These are phyloP conservation scores for Brachyhypopomus gauderio DNA, from an alignment of 2,113 vertebrate species.

Conservation along the genomic window DNA sequence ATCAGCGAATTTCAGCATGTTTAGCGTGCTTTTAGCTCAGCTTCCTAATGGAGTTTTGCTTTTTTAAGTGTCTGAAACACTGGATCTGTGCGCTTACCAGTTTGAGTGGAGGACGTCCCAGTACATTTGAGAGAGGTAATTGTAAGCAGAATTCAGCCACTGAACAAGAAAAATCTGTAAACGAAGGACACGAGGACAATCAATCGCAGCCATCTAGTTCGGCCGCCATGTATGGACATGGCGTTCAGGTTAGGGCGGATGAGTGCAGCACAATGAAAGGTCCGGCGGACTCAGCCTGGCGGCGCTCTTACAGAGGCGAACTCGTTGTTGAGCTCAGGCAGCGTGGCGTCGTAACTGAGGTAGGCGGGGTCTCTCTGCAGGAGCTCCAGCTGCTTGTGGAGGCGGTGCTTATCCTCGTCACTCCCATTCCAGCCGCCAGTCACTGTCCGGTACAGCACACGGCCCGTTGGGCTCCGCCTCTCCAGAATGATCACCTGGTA, in stretches of 20 bases:
- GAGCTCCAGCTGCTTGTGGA: conserved; percentile 85
- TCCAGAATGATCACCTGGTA: conserved; percentile 89
- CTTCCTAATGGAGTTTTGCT: no score
- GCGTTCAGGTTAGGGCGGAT: no score
- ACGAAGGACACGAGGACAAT: background rate
- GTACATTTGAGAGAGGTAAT: conserved; percentile 83
- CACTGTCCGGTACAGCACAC: conserved; percentile 81
- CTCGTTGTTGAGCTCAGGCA: conserved; percentile 88
- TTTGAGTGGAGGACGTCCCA: conserved; percentile 89
- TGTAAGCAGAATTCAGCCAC: conserved; percentile 81
- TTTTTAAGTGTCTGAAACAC: no score
- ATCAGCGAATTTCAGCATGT: background rate
- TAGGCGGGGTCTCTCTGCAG: conserved; percentile 84
- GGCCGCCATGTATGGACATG: no score
- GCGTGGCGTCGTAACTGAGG: conserved; percentile 80
- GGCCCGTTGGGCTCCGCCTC: conserved; percentile 81
- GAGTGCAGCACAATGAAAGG: no score
- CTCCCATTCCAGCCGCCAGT: conserved; percentile 88
- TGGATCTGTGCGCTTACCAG: conserved; percentile 82
- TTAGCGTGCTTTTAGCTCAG: no score
- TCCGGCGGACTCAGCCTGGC: no score
- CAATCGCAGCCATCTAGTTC: no score
- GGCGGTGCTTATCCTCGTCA: conserved; percentile 81
- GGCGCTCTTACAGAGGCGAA: conserved; percentile 83
- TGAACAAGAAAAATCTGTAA: conserved; percentile 86